Percentiles rank a stretch among this genome's conserved stretches.
phyloP scores from a whole-genome alignment of 2,113 vertebrate species.

The Prionailurus bengalensis region DNA sequence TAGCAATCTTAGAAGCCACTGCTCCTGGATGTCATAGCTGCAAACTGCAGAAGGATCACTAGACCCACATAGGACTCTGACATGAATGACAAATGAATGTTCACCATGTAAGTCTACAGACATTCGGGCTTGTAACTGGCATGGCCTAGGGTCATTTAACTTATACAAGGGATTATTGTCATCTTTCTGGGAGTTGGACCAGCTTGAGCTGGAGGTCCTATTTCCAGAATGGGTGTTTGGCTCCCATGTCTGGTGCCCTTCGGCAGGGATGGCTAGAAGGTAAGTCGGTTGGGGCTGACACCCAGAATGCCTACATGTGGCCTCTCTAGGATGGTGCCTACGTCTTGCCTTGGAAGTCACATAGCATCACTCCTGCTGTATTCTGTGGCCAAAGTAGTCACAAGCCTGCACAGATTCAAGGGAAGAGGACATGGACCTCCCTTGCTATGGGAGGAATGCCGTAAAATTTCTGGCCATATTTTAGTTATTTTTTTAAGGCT shows the following conservation, averaged over 20 bases:
- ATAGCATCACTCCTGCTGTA: background rate
- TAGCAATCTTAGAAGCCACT: constrained; percentile 1
- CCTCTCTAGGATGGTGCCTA: background rate
- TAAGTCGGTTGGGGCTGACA: background rate
- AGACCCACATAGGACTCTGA: background rate
- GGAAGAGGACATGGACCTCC: background rate
- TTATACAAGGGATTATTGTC: background rate
- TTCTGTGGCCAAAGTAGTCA: background rate
- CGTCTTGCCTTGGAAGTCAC: background rate
- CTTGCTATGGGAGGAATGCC: background rate
- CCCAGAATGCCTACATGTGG: background rate
- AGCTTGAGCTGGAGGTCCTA: background rate
- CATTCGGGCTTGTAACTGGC: background rate
- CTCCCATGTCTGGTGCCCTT: background rate
- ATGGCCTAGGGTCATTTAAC: background rate
- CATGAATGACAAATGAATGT: background rate
- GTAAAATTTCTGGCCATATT: background rate
- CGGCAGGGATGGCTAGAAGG: background rate
- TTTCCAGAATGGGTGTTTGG: background rate
- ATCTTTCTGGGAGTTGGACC: background rate
- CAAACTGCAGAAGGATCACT: background rate
- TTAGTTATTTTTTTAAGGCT: background rate
- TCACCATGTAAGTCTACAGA: constrained; percentile 26
- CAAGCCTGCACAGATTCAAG: background rate
- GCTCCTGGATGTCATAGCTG: background rate